Percentiles rank a stretch among this genome's conserved stretches.
These are phyloP conservation scores for Natator depressus DNA, from an alignment of 2,113 vertebrate genomes.

Conservation along the genomic window DNA sequence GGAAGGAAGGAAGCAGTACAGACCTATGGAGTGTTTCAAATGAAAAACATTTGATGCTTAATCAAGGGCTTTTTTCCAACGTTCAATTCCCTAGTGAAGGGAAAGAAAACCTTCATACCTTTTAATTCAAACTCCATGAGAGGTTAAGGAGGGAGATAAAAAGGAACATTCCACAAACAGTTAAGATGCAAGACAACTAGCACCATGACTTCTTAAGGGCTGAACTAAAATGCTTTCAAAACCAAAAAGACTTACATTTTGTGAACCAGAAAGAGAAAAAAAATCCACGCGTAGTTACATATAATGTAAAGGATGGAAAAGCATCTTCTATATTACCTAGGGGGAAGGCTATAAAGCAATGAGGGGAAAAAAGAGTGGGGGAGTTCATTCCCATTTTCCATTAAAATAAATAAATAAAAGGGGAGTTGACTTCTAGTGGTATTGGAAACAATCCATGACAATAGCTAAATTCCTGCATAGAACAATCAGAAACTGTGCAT, in stretches of 20 bases:
- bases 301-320: neutral
- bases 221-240: neutral
- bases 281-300: neutral
- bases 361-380: too few species aligned
- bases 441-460: accelerated
- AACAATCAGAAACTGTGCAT: neutral
- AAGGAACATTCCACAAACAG: neutral
- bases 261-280: neutral
- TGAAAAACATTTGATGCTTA: neutral
- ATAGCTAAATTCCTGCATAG: accelerated
- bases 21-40: constrained; percentile 78
- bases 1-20: constrained; percentile 83
- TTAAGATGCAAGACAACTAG: neutral
- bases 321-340: neutral
- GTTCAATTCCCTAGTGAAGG: neutral
- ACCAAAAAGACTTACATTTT: neutral
- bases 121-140: neutral
- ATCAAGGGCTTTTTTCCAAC: neutral
- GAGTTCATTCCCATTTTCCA: neutral
- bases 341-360: too few species aligned
- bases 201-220: neutral
- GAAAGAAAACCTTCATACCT: neutral
- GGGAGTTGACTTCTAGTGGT: accelerated
- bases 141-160: neutral
- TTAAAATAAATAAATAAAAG: accelerated